These are phyloP conservation scores for Tapirus indicus DNA, from an alignment of 2,797 vertebrate species.

Conservation along the genomic window DNA sequence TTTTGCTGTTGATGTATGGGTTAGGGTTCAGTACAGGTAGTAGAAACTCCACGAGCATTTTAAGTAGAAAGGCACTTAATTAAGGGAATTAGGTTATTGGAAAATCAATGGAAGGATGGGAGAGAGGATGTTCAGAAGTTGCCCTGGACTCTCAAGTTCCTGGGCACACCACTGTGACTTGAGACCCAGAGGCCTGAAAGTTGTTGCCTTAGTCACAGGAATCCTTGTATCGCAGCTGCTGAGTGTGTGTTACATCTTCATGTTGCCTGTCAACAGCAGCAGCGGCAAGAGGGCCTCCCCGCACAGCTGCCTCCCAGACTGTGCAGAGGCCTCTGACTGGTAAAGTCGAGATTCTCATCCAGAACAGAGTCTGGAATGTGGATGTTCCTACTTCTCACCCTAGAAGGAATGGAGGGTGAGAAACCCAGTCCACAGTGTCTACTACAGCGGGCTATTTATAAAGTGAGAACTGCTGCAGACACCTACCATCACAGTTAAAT, in stretches of 20 bases:
- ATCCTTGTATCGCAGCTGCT: fast-evolving
- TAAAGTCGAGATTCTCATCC: background rate
- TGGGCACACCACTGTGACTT: fast-evolving
- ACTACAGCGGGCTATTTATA: fast-evolving
- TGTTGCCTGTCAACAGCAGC: fast-evolving
- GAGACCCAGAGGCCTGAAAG: background rate
- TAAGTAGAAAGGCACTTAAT: background rate
- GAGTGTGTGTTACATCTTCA: too few species aligned
- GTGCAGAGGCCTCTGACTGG: too few species aligned
- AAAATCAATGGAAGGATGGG: background rate
- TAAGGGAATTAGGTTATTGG: background rate
- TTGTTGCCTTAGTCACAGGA: background rate
- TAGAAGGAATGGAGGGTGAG: background rate
- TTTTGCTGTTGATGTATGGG: background rate
- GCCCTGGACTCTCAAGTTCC: background rate
- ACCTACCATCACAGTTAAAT: fast-evolving
- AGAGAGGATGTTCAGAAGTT: background rate
- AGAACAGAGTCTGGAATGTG: background rate
- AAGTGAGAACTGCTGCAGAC: fast-evolving
- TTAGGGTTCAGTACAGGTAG: background rate
- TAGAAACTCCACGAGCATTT: background rate
- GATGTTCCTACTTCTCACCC: fast-evolving
- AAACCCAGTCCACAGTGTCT: fast-evolving
- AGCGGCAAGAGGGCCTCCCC: background rate
- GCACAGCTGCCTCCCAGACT: background rate